Evolutionary conservation across 2,113 vertebrate species (phyloP).

Genomic region (Channa maculata): DNA sequence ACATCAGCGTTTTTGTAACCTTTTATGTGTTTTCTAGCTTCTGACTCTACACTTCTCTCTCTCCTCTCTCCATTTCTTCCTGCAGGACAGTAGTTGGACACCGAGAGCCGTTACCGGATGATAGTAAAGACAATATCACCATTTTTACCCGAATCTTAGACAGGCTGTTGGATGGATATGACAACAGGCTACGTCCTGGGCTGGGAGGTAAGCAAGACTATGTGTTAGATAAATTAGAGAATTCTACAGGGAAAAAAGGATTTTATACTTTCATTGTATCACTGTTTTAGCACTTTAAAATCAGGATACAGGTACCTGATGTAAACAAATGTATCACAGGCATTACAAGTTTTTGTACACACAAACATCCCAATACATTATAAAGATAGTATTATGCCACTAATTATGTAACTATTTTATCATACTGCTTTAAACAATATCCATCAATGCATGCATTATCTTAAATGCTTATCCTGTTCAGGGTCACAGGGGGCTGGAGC

Average conservation of each 20-base stretch:
- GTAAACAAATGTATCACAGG: neutral
- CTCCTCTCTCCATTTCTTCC: constrained; percentile 33
- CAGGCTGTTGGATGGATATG: constrained; percentile 95
- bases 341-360: neutral
- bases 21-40: constrained; percentile 9
- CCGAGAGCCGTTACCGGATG: constrained; percentile 86
- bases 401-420: too few relatives aligned
- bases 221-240: neutral
- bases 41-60: constrained; percentile 27
- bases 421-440: too few relatives aligned
- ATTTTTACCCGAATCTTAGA: constrained; percentile 97
- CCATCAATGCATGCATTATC: too few relatives aligned
- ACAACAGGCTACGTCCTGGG: constrained; percentile 95
- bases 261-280: neutral
- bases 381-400: neutral
- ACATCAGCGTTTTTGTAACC: neutral
- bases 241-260: neutral
- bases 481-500: too few relatives aligned
- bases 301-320: neutral
- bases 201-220: constrained; percentile 79
- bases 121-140: constrained; percentile 97
- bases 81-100: constrained; percentile 83
- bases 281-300: neutral
- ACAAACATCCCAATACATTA: too few relatives aligned
- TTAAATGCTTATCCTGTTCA: too few relatives aligned